Evolutionary conservation across 2,888 invertebrate species (phyloP).

Genomic region (Galerucella nymphaeae): DNA sequence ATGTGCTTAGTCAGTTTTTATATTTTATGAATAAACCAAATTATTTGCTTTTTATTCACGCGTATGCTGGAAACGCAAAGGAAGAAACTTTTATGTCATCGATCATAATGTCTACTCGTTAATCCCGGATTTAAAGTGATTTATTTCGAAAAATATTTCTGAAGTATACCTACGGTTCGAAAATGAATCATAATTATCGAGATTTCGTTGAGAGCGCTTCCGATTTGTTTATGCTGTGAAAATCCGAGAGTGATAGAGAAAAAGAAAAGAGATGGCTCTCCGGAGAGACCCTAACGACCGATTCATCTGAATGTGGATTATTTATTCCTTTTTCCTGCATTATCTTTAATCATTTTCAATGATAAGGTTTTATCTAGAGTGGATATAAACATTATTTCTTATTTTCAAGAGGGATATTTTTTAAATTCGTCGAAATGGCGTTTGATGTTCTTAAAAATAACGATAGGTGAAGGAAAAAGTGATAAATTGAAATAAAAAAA

Average conservation of each 20-base stretch:
- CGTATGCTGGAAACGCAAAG: background rate
- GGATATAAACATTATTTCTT: slow-evolving; percentile 61
- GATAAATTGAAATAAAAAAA: background rate
- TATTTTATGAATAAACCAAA: too few species aligned
- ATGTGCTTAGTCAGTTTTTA: too few species aligned
- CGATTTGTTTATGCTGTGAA: slow-evolving; percentile 54
- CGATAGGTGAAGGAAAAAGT: slow-evolving; percentile 1
- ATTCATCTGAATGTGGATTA: slow-evolving; percentile 63
- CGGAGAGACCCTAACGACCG: slow-evolving; percentile 60
- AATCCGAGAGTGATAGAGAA: slow-evolving; percentile 47
- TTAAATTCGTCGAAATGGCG: slow-evolving; percentile 29
- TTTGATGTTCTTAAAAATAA: slow-evolving; percentile 6
- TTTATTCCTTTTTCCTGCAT: slow-evolving; percentile 62
- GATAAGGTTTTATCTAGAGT: slow-evolving; percentile 60
- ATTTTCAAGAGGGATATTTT: slow-evolving; percentile 51
- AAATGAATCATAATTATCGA: slow-evolving; percentile 53
- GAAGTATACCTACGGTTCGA: slow-evolving; percentile 32
- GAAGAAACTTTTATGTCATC: background rate
- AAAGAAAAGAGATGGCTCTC: slow-evolving; percentile 46
- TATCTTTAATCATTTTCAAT: slow-evolving; percentile 63
- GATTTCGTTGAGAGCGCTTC: slow-evolving; percentile 40
- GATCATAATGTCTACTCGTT: slow-evolving; percentile 7
- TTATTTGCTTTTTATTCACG: background rate
- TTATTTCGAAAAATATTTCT: slow-evolving; percentile 42
- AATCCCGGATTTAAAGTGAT: slow-evolving; percentile 35